Percentiles rank a stretch among this genome's conserved stretches.
Evolutionary conservation across 2,113 vertebrate species (phyloP).

Genomic region (Holacanthus passer): DNA sequence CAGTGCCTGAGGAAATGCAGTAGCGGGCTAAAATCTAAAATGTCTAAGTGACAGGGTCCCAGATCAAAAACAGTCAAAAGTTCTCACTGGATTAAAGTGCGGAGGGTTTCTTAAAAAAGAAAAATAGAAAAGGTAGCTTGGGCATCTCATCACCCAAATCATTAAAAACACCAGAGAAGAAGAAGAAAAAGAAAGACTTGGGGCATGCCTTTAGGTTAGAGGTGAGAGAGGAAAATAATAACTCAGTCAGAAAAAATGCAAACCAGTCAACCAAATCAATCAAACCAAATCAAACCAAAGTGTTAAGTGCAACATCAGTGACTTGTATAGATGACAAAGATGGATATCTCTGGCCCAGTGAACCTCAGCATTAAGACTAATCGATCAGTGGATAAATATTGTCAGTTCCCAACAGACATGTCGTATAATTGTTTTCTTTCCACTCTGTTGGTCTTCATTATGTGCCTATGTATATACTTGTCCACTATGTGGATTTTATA

Average conservation of each 20-base stretch:
- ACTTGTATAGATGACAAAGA: slow-evolving; percentile 81
- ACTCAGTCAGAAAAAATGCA: slow-evolving; percentile 81
- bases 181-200: slow-evolving; percentile 45
- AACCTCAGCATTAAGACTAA: slow-evolving; percentile 8
- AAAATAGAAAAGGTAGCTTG: slow-evolving; percentile 37
- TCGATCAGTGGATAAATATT: neutral
- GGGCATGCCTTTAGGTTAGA: slow-evolving; percentile 83
- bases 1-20: slow-evolving; percentile 50
- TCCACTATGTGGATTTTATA: no score
- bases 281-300: slow-evolving; percentile 75
- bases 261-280: slow-evolving; percentile 73
- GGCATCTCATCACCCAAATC: slow-evolving; percentile 59
- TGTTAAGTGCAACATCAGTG: slow-evolving; percentile 69
- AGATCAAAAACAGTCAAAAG: slow-evolving; percentile 50
- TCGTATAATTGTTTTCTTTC: neutral
- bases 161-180: slow-evolving; percentile 42
- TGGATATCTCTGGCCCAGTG: slow-evolving; percentile 71
- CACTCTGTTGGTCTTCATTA: neutral
- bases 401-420: neutral
- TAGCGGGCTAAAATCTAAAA: slow-evolving; percentile 59
- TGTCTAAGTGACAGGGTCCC: slow-evolving; percentile 35
- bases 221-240: slow-evolving; percentile 66
- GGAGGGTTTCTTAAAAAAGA: slow-evolving; percentile 77
- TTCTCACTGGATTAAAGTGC: slow-evolving; percentile 53
- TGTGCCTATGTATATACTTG: neutral